Conservation (phyloP, 2,797 vertebrate genomes). For the Lagocephalus sceleratus region DNA sequence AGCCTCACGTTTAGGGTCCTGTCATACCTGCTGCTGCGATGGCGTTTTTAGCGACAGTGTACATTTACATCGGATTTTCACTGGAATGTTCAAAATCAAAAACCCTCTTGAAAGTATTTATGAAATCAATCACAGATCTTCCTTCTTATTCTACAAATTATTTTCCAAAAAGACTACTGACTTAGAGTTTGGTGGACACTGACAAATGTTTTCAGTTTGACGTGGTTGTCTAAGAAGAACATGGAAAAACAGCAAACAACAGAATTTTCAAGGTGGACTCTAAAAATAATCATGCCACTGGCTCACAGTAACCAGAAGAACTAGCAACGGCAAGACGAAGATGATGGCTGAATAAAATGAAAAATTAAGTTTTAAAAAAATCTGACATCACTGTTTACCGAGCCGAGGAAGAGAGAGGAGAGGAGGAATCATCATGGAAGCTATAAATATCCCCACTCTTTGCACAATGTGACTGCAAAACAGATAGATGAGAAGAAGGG, state of each 20-base stretch:
- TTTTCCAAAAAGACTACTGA: too few species aligned
- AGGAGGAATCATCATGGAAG: slow-evolving; percentile 19
- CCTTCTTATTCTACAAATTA: too few species aligned
- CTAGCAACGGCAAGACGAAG: not conserved
- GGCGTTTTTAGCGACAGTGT: not conserved
- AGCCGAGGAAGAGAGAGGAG: slow-evolving; percentile 11
- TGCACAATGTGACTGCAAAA: slow-evolving; percentile 40
- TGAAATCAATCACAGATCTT: too few species aligned
- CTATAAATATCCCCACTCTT: slow-evolving; percentile 46
- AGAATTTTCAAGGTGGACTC: not conserved
- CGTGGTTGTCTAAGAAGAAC: not conserved
- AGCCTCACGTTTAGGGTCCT: not conserved
- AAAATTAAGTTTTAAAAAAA: too few species aligned
- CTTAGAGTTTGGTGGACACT: too few species aligned
- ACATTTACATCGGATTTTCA: too few species aligned
- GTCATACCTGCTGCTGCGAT: not conserved
- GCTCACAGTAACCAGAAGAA: not conserved
- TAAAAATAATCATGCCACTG: not conserved
- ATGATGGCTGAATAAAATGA: not conserved
- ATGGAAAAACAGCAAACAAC: not conserved
- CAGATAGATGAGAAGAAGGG: slow-evolving; percentile 13
- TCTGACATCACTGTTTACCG: slow-evolving; percentile 3
- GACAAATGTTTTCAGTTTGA: too few species aligned
- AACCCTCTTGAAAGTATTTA: too few species aligned
- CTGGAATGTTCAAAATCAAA: too few species aligned